Base-by-base conservation (phyloP, 2,888 invertebrate species). In the Hypercompe scribonia region DNA sequence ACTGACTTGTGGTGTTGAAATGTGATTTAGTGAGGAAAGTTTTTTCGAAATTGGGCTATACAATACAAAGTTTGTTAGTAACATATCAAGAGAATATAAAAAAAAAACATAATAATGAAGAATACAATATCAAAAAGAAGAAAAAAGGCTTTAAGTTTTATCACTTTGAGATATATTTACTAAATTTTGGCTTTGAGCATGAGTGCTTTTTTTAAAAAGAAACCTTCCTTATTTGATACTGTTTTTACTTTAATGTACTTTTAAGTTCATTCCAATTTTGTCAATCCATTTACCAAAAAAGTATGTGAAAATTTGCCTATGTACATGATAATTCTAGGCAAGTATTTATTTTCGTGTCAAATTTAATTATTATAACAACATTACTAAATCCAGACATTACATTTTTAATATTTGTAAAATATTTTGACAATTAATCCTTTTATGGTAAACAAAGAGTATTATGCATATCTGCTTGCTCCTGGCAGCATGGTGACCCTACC, bases 401-500 rank as follows among this genome's bases (percentile, higher is more conserved):
- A 50, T 5, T 3, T 50, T 50, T 50, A 50, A 50, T 2, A 50
- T 50, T 28, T 1, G 13, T 58, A 28, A 61, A 31, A 28, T 28
- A 31, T 31, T 13, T 15, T 58, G 0, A 58, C 0, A 31, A 39
- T 36, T 3, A 46, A 36, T 58, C 33, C 31, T 28, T 24, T 54
- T 3, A 7, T 24, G 65, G 65, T 24, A 50, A 28, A 33, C 0
- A 15, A 34, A 28, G 18, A 33, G n/a, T 50, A 72, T 61, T 58
- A 50, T 77, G 73, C 74, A 72, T 78, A 65, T 82, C 79, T 65
- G 31, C 0, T 24, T 11, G 65, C 46, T 18, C 7, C 21, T 2
- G 0, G 0, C 18, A 50, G 39, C 42, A 4, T 82, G 80, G 80
- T 21, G 0, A 1, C 64, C n/a, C 73, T 76, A 79, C 24, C n/a